Evolutionary conservation across 2,113 vertebrate species (phyloP).

Genomic region (Mustela nigripes): DNA sequence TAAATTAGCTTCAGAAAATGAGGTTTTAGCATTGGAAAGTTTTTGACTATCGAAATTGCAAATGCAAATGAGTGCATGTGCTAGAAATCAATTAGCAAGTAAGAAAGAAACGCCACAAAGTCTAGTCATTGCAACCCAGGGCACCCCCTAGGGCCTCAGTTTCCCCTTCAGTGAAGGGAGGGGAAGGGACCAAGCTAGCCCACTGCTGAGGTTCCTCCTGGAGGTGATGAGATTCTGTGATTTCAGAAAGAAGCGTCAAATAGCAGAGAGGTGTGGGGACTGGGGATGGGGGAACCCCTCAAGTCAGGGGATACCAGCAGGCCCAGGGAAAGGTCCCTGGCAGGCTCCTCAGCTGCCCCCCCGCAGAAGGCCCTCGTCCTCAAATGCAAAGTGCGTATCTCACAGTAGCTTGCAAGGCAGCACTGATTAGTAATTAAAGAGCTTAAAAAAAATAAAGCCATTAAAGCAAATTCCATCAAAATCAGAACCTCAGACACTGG

Average conservation of each 20-base stretch:
- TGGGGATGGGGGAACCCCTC: fast-evolving
- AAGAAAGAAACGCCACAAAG: background rate
- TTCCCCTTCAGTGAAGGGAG: slow-evolving; percentile 15
- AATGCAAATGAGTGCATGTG: slow-evolving; percentile 52
- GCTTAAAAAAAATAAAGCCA: slow-evolving; percentile 86
- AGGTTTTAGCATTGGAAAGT: slow-evolving; percentile 73
- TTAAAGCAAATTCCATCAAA: slow-evolving; percentile 88
- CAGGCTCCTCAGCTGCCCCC: slow-evolving; percentile 46
- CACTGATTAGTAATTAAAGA: slow-evolving; percentile 88
- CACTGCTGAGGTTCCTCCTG: background rate
- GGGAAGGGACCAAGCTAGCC: background rate
- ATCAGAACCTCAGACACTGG: slow-evolving; percentile 82
- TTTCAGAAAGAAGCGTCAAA: background rate
- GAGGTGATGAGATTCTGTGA: background rate
- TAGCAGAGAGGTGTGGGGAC: background rate
- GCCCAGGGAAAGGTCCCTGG: background rate
- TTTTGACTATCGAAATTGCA: slow-evolving; percentile 72
- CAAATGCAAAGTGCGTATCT: slow-evolving; percentile 53
- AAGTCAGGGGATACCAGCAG: background rate
- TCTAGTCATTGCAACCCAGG: background rate
- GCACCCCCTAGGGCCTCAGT: background rate
- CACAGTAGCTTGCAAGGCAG: slow-evolving; percentile 74
- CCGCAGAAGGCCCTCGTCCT: slow-evolving; percentile 8
- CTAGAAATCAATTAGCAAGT: slow-evolving; percentile 62
- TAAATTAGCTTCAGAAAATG: slow-evolving; percentile 78